Evolutionary conservation across 2,888 invertebrate species (phyloP).

Genomic region (Pyrgus malvae): DNA sequence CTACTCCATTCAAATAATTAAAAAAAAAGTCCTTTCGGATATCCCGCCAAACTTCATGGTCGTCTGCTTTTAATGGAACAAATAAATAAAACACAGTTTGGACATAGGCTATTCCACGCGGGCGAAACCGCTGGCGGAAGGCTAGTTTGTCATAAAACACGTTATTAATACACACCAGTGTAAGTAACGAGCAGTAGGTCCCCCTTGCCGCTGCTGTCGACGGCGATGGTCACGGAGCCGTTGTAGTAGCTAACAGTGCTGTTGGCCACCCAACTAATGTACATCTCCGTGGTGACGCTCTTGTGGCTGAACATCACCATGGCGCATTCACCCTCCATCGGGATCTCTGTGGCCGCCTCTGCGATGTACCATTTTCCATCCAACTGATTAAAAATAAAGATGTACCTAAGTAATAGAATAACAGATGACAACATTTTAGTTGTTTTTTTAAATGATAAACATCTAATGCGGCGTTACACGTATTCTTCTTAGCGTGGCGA

Average conservation of each 20-base stretch:
- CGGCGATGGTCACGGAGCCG: slow-evolving; percentile 61
- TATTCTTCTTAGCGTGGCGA: no score
- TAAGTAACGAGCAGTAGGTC: slow-evolving; percentile 64
- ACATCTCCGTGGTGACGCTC: slow-evolving; percentile 59
- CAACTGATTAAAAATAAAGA: background rate
- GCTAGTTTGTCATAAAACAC: no score
- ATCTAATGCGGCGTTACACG: no score
- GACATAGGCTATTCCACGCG: background rate
- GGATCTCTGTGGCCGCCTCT: slow-evolving; percentile 40
- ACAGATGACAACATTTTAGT: no score
- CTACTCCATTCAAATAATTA: no score
- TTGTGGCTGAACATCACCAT: slow-evolving; percentile 68
- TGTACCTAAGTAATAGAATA: no score
- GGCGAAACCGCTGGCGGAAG: no score
- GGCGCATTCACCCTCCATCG: slow-evolving; percentile 63
- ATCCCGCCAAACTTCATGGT: no score
- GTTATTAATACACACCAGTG: slow-evolving; percentile 48
- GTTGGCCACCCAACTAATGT: slow-evolving; percentile 67
- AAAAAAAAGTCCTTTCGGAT: no score
- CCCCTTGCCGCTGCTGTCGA: slow-evolving; percentile 57
- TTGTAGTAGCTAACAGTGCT: slow-evolving; percentile 64
- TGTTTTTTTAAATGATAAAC: no score
- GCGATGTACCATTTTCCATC: slow-evolving; percentile 8
- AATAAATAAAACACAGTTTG: no score
- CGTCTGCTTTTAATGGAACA: no score